Base-by-base conservation (phyloP, 2,888 invertebrate species). In the Dusona sp. region DNA sequence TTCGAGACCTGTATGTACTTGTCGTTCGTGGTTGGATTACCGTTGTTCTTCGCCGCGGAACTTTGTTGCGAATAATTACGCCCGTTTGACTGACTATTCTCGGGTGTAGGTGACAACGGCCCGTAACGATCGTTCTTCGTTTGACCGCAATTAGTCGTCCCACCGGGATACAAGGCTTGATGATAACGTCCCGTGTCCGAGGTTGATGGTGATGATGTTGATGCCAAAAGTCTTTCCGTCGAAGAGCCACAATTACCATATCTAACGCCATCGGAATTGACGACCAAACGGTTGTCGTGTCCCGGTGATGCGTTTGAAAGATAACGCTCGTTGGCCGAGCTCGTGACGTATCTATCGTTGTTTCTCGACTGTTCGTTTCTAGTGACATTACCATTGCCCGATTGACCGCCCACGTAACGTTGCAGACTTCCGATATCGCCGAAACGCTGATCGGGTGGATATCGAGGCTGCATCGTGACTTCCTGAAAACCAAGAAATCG, bases 1-100 rank as follows among this genome's bases (percentile, higher is more conserved):
- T 94, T 94, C 1, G 93, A 92, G 57, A 92, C 90, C 85, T 91
- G 91, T 73, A 93, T 91, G 78, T 92, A 93, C 85, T 94, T 94
- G 79, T 94, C 93, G 45, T 86, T 89, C 4, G 86, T 84, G 16
- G n/a, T 65, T 48, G 73, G 65, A 64, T 81, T 79, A 4, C 13
- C 42, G 45, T 33, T 72, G 79, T 82, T 86, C 82, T 88, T 91
- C 29, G 89, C 89, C 16, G 88, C n/a, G 2, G 89, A 64, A 9
- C 74, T 84, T 72, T 89, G 89, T 57, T 91, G 91, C 19, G 84
- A 70, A 68, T 88, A 88, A 29, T 45, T 74, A 1, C 87, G 85
- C 0, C 78, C 36, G 75, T 33, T 84, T 16, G 84, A 75, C 64
- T 86, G 84, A 73, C 84, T 86, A 84, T 82, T 87, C 74, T 92